A percentile compares a stretch with the other conserved stretches of the same genome.
phyloP scores from a whole-genome alignment of 2,113 vertebrate species.

The Gasterosteus nipponicus region DNA sequence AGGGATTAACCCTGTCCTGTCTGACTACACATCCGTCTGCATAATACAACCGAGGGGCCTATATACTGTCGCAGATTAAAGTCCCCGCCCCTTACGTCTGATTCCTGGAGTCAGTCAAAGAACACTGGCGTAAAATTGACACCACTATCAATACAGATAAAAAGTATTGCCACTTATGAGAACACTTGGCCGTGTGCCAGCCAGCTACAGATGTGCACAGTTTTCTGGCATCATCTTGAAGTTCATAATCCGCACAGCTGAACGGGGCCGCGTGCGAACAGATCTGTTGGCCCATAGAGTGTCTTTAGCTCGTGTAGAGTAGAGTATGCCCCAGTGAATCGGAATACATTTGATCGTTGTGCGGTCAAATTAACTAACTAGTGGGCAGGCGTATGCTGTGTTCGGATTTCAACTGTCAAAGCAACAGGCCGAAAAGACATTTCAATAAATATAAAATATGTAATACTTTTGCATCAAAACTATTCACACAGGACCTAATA shows the following conservation, averaged over 20 bases:
- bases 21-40: slow-evolving; percentile 35
- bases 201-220: not conserved
- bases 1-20: slow-evolving; percentile 61
- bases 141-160: not conserved
- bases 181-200: not conserved
- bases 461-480: too few species aligned
- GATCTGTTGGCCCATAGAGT: not conserved
- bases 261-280: not conserved
- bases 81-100: not conserved
- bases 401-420: too few species aligned
- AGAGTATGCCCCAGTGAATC: too few species aligned
- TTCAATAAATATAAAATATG: too few species aligned
- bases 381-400: too few species aligned
- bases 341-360: too few species aligned
- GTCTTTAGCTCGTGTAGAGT: too few species aligned
- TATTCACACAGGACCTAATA: too few species aligned
- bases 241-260: slow-evolving; percentile 8
- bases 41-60: slow-evolving; percentile 16
- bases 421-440: too few species aligned
- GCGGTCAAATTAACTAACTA: too few species aligned
- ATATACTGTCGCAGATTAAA: slow-evolving; percentile 34
- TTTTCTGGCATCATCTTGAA: slow-evolving; percentile 8
- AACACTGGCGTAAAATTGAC: slow-evolving; percentile 2
- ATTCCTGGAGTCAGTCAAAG: slow-evolving; percentile 10
- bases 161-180: not conserved